Conservation (phyloP, 92 coral and sea anemone genomes). For the Actinernus sp. region DNA sequence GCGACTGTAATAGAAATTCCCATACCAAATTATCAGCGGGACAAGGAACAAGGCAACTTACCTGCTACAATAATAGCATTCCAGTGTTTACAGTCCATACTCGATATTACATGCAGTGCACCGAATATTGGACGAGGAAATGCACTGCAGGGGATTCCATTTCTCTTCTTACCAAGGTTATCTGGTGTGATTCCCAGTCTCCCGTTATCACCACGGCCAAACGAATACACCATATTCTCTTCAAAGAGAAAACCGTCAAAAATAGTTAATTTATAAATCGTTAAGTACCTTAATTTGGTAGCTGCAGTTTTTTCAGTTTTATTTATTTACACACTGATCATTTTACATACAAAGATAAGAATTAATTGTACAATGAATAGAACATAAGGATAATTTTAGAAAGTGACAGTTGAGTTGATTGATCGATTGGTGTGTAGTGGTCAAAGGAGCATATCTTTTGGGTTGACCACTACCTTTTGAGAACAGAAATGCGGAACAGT, state of each 20-base stretch:
- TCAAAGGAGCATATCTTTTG: no score
- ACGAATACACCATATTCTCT: slow-evolving; percentile 95
- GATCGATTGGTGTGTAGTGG: no score
- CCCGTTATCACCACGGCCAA: slow-evolving; percentile 99
- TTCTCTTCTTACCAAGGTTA: slow-evolving; percentile 76
- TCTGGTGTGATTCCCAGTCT: slow-evolving; percentile 91
- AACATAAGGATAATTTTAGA: no score
- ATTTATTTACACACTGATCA: no score
- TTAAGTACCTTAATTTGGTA: no score
- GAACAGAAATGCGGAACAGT: no score
- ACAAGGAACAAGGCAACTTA: slow-evolving; percentile 1
- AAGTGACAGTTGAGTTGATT: no score
- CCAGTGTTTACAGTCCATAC: slow-evolving; percentile 95
- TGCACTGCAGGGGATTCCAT: slow-evolving; percentile 91
- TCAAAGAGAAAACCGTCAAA: neutral
- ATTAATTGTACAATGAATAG: no score
- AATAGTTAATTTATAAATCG: no score
- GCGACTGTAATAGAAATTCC: neutral
- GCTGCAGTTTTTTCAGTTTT: no score
- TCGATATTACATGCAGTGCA: slow-evolving; percentile 88
- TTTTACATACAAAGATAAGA: no score
- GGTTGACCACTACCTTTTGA: no score
- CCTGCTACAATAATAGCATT: slow-evolving; percentile 96
- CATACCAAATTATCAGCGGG: neutral
- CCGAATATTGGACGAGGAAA: slow-evolving; percentile 96